These are phyloP conservation scores for Matsumyia berberina DNA, from an alignment of 2,888 invertebrate species.

Conservation along the genomic window DNA sequence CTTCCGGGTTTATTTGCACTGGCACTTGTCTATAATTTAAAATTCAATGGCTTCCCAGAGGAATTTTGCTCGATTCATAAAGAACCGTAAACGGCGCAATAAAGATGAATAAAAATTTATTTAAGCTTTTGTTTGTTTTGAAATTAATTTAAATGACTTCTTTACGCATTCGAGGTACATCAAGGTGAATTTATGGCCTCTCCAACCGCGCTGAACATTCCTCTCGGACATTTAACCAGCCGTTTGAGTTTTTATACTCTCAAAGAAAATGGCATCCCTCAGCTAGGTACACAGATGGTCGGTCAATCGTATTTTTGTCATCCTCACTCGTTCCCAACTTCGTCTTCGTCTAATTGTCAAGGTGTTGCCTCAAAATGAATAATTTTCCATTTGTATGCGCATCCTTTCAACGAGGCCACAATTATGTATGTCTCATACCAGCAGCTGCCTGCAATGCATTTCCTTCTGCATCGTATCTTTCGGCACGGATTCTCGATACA, in stretches of 20 bases:
- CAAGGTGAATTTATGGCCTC: conserved; percentile 48
- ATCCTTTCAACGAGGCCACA: conserved; percentile 24
- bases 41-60: conserved; percentile 23
- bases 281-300: conserved; percentile 27
- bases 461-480: conserved; percentile 6
- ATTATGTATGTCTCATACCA: conserved; percentile 1
- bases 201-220: background rate
- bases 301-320: conserved; percentile 21
- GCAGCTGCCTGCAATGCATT: conserved; percentile 47
- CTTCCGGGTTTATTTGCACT: conserved; percentile 7
- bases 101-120: conserved; percentile 24
- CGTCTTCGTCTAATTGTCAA: conserved; percentile 40
- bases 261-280: background rate
- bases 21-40: conserved; percentile 4
- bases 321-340: background rate
- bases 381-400: conserved; percentile 32
- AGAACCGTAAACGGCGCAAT: conserved; percentile 17
- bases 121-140: conserved; percentile 62
- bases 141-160: conserved; percentile 55
- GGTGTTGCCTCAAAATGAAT: conserved; percentile 32
- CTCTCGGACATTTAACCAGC: conserved; percentile 7
- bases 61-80: conserved; percentile 9
- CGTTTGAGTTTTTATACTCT: conserved; percentile 14
- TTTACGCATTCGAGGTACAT: conserved; percentile 41
- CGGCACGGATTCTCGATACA: conserved; percentile 2